phyloP scores from a whole-genome alignment of 2,888 invertebrate species.

The Limnephilus rhombicus region DNA sequence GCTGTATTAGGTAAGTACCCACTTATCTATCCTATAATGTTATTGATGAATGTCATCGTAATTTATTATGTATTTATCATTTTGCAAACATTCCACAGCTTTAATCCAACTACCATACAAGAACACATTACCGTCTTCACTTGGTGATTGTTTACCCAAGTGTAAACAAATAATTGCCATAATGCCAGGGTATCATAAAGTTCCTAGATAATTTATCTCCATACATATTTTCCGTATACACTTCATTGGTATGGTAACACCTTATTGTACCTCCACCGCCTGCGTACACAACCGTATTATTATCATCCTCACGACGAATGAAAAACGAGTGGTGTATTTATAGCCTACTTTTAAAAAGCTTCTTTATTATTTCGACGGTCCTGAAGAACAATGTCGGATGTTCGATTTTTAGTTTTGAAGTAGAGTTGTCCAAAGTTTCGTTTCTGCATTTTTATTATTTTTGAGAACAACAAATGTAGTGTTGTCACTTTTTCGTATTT shows the following conservation, averaged over 20 bases:
- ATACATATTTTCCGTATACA: too few species aligned
- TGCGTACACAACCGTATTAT: background rate
- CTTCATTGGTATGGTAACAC: slow-evolving; percentile 12
- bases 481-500: too few species aligned
- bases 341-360: background rate
- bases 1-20: too few species aligned
- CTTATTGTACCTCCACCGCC: background rate
- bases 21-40: too few species aligned
- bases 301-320: background rate
- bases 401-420: too few species aligned
- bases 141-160: background rate
- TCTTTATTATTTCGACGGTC: too few species aligned
- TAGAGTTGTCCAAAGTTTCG: too few species aligned
- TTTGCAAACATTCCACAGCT: background rate
- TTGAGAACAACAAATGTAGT: too few species aligned
- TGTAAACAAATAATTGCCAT: slow-evolving; percentile 24
- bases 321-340: background rate
- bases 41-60: too few species aligned
- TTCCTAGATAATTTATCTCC: background rate
- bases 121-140: background rate
- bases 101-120: background rate
- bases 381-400: too few species aligned
- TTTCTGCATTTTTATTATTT: too few species aligned
- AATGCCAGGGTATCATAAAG: background rate
- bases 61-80: too few species aligned